Evolutionary conservation across 2,888 invertebrate species (phyloP).

Genomic region (Lithophane ornitopus): DNA sequence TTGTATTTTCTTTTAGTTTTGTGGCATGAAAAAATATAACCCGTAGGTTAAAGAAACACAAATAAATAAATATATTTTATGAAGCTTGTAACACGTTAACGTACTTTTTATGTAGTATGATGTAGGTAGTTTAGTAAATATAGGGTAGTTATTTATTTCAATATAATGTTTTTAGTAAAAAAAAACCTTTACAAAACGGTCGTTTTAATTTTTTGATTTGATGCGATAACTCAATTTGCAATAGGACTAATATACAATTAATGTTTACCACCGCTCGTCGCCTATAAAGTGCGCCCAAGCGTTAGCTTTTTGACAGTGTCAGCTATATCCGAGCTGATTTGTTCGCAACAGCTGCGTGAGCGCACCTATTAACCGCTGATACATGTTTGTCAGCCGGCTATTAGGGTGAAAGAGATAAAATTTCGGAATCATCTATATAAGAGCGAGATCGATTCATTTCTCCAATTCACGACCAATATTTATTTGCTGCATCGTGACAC

Average conservation of each 20-base stretch:
- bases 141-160: neutral
- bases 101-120: neutral
- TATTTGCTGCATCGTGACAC: slow-evolving; percentile 88
- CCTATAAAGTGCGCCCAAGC: slow-evolving; percentile 74
- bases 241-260: slow-evolving; percentile 25
- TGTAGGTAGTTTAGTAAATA: slow-evolving; percentile 3
- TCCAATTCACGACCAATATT: slow-evolving; percentile 87
- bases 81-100: neutral
- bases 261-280: slow-evolving; percentile 72
- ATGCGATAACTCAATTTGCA: slow-evolving; percentile 27
- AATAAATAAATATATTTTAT: neutral
- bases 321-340: slow-evolving; percentile 90
- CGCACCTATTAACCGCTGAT: slow-evolving; percentile 91
- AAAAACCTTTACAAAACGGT: neutral
- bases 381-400: slow-evolving; percentile 91
- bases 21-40: neutral
- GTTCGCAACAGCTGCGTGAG: slow-evolving; percentile 90
- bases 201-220: neutral
- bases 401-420: slow-evolving; percentile 90
- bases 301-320: slow-evolving; percentile 90
- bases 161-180: neutral
- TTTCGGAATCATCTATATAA: slow-evolving; percentile 84
- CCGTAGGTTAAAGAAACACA: neutral
- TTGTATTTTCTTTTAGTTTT: neutral
- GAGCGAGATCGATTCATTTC: slow-evolving; percentile 89